phyloP scores from a whole-genome alignment of 1,140 invertebrate species.

The Palaemon carinicauda region DNA sequence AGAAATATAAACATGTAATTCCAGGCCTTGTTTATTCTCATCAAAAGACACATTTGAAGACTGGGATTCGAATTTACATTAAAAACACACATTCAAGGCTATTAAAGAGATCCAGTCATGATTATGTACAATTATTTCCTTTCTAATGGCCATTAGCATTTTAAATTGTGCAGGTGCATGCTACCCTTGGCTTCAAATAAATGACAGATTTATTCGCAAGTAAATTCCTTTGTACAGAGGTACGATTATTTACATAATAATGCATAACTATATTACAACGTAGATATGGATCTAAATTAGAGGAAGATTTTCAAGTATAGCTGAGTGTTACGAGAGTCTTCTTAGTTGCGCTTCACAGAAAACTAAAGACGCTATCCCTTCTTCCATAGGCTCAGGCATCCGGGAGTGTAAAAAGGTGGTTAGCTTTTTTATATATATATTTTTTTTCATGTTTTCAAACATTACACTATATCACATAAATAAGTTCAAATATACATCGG shows the following conservation, averaged over 20 bases:
- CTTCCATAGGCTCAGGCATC: too few relatives aligned
- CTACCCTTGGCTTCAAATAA: background rate
- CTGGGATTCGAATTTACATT: background rate
- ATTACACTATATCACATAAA: conserved; percentile 39
- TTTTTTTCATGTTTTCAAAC: background rate
- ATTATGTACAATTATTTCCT: background rate
- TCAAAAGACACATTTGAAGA: background rate
- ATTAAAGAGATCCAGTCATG: background rate
- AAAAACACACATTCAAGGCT: conserved; percentile 25
- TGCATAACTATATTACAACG: conserved; percentile 24
- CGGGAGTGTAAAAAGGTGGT: too few relatives aligned
- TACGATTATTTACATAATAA: conserved; percentile 39
- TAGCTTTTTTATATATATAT: too few relatives aligned
- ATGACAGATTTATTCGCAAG: conserved; percentile 10
- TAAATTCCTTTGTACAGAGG: conserved; percentile 35
- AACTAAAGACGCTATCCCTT: too few relatives aligned
- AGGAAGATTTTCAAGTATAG: too few relatives aligned
- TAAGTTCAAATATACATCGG: too few relatives aligned
- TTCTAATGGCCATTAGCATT: background rate
- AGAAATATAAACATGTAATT: too few relatives aligned
- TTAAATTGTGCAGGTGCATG: conserved; percentile 41
- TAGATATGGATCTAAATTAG: conserved; percentile 38
- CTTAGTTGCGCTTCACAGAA: too few relatives aligned
- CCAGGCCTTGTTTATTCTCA: too few relatives aligned
- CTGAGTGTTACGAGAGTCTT: too few relatives aligned